Percentiles rank a stretch among this genome's conserved stretches.
phyloP scores from a whole-genome alignment of 1,140 invertebrate species.

The Danaus melanippus region DNA sequence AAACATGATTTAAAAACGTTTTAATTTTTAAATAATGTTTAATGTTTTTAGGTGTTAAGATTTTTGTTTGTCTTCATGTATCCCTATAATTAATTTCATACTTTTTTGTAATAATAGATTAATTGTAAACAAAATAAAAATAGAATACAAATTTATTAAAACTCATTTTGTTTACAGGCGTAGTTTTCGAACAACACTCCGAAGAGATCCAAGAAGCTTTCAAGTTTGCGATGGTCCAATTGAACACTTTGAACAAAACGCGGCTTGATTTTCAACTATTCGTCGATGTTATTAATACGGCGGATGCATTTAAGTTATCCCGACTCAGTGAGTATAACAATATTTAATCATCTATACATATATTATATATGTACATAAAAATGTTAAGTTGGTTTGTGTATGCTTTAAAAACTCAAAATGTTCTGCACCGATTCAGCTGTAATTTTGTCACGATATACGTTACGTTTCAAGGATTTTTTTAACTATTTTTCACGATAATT shows the following conservation, averaged over 20 bases:
- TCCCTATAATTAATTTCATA: too few relatives aligned
- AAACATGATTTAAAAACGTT: too few relatives aligned
- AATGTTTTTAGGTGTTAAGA: too few relatives aligned
- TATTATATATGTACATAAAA: background rate
- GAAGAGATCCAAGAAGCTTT: slow-evolving; percentile 91
- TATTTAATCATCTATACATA: slow-evolving; percentile 1
- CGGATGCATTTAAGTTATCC: slow-evolving; percentile 91
- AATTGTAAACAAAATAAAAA: too few relatives aligned
- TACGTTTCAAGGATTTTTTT: background rate
- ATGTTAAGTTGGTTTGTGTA: background rate
- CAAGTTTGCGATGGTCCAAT: slow-evolving; percentile 86
- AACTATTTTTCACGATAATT: background rate
- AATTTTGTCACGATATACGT: background rate
- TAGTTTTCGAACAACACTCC: slow-evolving; percentile 88
- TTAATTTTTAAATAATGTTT: too few relatives aligned
- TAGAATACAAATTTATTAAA: too few relatives aligned
- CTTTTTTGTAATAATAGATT: too few relatives aligned
- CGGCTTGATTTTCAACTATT: slow-evolving; percentile 87
- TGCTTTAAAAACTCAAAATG: slow-evolving; percentile 3
- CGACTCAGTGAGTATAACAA: slow-evolving; percentile 83
- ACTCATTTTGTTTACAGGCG: slow-evolving; percentile 74
- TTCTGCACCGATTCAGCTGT: background rate
- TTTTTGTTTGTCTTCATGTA: too few relatives aligned
- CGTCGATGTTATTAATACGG: slow-evolving; percentile 93
- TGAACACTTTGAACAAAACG: slow-evolving; percentile 80